Base-by-base conservation (phyloP, 2,113 vertebrate species). In the Labrus mixtus region DNA sequence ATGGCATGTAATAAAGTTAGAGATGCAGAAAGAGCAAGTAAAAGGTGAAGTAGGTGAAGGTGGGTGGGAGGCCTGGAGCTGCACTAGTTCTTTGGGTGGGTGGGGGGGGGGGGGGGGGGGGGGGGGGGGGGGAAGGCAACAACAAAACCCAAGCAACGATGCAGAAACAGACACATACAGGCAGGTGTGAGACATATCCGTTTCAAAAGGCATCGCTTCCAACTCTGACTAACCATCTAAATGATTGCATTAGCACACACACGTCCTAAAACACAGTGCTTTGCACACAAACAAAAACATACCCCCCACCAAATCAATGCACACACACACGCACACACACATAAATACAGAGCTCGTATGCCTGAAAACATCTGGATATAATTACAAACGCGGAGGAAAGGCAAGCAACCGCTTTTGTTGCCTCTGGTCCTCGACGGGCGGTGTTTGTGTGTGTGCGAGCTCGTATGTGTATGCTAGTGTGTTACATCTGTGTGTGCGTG, bases 281-380 rank as follows among this genome's bases (percentile, higher is more conserved):
- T 54, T 76, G 45, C 75, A 75, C 80, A 87, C 79, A 89, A 87
- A 77, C 89, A 87, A 70, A 78, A 79, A 73, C 81, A 82, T 41
- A 39, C 65, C 74, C 71, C 69, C 70, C 46, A 39, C 62, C 57
- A 29, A 19, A 73, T 60, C 46, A 65, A 45, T 37, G 11, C 76
- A 73, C 73, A 79, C 71, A 69, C 29, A 6, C 63, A 66, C 68
- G 25, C 70, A 65, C 63, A 66, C 51, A 54, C 64, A 78, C 58
- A 75, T 61, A 70, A 68, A 8, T 63, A 64, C 75, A 76, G 79
- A 87, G 84, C 87, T 88, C 55, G 82, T 79, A 91, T 84, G 88
- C 48, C 78, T 90, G 87, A 92, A 86, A 95, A 95, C 95, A 96
- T 96, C 96, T 96, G 97, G 93, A 90, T 90, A 91, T 90, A 93